Conservation (phyloP, 23 tunicate species). For the Trididemnum clinides region DNA sequence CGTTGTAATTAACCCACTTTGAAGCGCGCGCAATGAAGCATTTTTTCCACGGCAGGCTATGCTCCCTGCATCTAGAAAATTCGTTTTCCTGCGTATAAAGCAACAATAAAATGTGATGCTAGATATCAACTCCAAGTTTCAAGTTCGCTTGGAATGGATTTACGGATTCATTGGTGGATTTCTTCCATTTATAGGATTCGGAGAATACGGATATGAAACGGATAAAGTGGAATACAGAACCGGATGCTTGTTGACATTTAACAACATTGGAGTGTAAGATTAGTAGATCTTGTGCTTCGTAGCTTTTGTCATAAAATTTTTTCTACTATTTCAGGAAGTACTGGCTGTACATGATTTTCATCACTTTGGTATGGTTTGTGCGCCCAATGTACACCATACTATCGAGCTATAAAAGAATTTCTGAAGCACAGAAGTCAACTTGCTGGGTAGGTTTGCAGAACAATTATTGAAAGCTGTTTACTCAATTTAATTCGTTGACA, state of each 20-base stretch:
- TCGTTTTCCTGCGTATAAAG: too few species aligned
- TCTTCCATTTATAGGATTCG: slow-evolving; percentile 72
- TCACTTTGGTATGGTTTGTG: slow-evolving; percentile 61
- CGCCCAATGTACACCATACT: slow-evolving; percentile 56
- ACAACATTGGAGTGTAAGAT: slow-evolving; percentile 22
- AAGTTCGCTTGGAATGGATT: slow-evolving; percentile 16
- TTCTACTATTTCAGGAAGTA: slow-evolving; percentile 60
- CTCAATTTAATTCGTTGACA: too few species aligned
- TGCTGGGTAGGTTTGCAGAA: slow-evolving; percentile 28
- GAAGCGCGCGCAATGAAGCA: too few species aligned
- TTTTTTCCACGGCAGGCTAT: too few species aligned
- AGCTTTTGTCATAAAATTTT: background rate
- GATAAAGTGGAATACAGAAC: slow-evolving; percentile 33
- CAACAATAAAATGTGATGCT: background rate
- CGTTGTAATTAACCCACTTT: too few species aligned
- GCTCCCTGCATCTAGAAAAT: too few species aligned
- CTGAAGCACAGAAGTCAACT: slow-evolving; percentile 5
- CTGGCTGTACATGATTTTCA: slow-evolving; percentile 40
- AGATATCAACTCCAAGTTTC: background rate
- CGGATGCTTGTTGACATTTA: slow-evolving; percentile 73
- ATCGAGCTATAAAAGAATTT: slow-evolving; percentile 29
- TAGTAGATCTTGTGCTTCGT: background rate
- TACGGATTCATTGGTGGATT: slow-evolving; percentile 51
- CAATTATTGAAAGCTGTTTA: too few species aligned
- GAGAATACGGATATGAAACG: slow-evolving; percentile 82